Conservation (phyloP, 2,113 vertebrate species). For the Emberiza fucata region DNA sequence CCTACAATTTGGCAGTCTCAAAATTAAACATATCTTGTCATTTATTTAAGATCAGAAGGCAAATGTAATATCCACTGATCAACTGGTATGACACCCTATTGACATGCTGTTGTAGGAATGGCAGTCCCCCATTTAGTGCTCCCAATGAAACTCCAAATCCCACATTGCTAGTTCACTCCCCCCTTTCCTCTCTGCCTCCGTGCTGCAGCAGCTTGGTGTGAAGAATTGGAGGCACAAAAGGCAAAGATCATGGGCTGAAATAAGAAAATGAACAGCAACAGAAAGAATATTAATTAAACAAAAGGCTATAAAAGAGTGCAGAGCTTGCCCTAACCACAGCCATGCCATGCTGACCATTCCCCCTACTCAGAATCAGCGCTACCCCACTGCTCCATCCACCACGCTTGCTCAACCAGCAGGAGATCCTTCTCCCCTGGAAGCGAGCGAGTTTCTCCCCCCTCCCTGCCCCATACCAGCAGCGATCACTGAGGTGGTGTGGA, state of each 20-base stretch:
- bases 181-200: not conserved
- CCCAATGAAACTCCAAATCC: not conserved
- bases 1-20: not conserved
- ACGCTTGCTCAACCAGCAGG: fast-evolving
- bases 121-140: not conserved
- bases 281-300: not conserved
- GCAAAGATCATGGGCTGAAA: not conserved
- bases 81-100: not conserved
- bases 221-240: not conserved
- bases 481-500: not conserved
- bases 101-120: not conserved
- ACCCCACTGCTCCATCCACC: not conserved
- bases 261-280: not conserved
- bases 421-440: not conserved
- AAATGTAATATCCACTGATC: not conserved
- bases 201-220: not conserved
- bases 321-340: not conserved
- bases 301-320: not conserved
- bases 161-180: too few relatives aligned
- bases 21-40: not conserved
- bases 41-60: not conserved
- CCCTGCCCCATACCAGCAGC: too few relatives aligned
- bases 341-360: not conserved
- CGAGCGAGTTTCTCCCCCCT: not conserved
- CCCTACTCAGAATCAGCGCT: not conserved